Evolutionary conservation across 1,140 invertebrate genomes (phyloP), one percentile per base, ranked within the genome.

Genomic region (Limonius californicus): DNA sequence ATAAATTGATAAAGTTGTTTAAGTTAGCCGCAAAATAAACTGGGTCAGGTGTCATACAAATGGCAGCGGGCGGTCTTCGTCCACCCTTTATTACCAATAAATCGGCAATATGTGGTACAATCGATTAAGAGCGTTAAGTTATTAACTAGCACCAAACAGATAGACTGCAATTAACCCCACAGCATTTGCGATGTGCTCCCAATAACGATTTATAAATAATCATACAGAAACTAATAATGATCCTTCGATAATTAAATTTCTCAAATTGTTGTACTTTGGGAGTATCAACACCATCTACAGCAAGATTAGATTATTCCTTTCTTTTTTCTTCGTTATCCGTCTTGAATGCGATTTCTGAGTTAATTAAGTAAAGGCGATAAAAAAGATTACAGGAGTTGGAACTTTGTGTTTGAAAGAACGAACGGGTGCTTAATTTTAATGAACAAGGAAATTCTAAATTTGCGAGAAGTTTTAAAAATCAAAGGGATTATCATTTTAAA

Each of bases 281-380:
- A 55, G 53, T 32, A 55, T 23, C 27, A 55, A 55, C 53, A 55
- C 53, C 53, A 27, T 23, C 20, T 32, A 19, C 53, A 50, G 45
- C n/a, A 19, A 21, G 45, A 50, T 50, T 50, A 50, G 45, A 50
- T 50, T 50, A 50, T 50, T 50, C 45, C 45, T 50, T 50, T 50
- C 45, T 50, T 50, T 50, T 50, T 50, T 50, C 45, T 50, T 50
- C 45, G 45, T 50, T 50, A 50, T 50, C 20, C 45, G 45, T 50
- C 45, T 18, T 50, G 45, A 50, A 50, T 50, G 45, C 45, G 45
- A 50, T 50, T 50, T 50, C 45, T 50, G 45, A 50, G 45, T 50
- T 50, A 50, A 50, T 50, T 50, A 50, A 50, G 45, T 50, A 50
- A 50, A 50, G 45, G 45, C 45, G 45, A 50, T 50, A 50, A 50